Conservation (phyloP, 2,113 vertebrate species). For the Isurus oxyrinchus region DNA sequence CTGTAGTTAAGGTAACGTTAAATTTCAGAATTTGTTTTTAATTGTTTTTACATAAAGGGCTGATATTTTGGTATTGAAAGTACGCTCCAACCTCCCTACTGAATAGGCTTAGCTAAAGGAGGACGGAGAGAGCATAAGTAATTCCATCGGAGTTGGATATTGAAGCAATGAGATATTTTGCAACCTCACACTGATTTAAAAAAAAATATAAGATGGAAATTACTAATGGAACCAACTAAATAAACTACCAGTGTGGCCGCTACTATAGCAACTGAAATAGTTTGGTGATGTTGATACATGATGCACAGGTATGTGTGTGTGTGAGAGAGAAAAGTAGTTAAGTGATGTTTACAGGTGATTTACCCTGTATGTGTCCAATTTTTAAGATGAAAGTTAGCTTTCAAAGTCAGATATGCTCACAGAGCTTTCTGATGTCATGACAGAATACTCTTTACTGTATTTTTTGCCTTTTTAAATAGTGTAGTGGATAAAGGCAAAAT, state of each 20-base stretch:
- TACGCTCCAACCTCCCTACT: background rate
- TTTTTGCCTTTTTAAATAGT: no score
- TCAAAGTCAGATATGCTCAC: background rate
- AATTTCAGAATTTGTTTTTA: background rate
- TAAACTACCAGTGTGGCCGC: background rate
- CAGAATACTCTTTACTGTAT: background rate
- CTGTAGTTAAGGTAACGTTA: background rate
- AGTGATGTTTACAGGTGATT: background rate
- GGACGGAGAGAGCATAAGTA: background rate
- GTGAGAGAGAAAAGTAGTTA: no score
- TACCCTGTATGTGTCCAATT: background rate
- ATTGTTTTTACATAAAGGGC: background rate
- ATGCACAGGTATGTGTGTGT: background rate
- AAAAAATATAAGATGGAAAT: background rate
- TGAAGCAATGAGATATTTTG: background rate
- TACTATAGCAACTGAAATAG: background rate
- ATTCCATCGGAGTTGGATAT: background rate
- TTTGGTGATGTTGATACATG: background rate
- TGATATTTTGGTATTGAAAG: background rate
- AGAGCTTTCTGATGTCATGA: background rate
- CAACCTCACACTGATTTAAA: background rate
- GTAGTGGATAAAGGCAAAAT: no score
- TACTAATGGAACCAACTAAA: background rate
- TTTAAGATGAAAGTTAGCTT: background rate
- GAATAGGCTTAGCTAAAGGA: background rate